Conservation (phyloP, 2,113 vertebrate species). For the Cygnus atratus region DNA sequence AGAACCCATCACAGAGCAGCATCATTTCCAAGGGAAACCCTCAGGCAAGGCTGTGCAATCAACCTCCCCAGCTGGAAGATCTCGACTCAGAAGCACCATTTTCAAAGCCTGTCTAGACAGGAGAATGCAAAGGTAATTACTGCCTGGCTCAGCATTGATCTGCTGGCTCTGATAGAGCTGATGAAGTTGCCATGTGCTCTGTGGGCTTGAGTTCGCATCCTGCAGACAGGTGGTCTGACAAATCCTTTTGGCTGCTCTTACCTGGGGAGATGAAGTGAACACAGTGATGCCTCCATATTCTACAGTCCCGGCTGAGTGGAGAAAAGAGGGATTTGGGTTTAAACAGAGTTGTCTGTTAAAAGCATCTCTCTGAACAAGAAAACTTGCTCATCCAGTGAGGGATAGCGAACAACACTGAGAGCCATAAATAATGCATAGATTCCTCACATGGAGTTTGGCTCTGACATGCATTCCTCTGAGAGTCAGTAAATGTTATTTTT, state of each 20-base stretch:
- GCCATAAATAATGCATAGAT: neutral
- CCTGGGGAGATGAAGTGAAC: neutral
- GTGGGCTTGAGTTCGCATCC: neutral
- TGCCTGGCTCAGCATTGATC: neutral
- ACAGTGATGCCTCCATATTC: neutral
- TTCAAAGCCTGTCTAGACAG: neutral
- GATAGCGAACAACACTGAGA: neutral
- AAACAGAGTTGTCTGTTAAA: neutral
- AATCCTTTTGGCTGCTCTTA: neutral
- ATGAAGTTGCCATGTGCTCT: neutral
- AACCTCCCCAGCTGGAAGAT: neutral
- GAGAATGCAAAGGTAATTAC: neutral
- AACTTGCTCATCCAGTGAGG: neutral
- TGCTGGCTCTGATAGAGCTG: neutral
- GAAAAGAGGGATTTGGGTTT: neutral
- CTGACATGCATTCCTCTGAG: neutral
- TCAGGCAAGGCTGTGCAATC: neutral
- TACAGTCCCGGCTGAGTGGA: neutral
- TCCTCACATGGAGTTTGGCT: neutral
- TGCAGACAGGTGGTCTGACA: accelerated
- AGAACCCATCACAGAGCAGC: neutral
- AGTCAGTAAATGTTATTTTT: neutral
- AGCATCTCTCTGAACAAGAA: neutral
- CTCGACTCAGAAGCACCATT: neutral
- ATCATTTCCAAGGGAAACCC: neutral